phyloP scores from a whole-genome alignment of 2,113 vertebrate genomes.

The Brienomyrus longianalis region DNA sequence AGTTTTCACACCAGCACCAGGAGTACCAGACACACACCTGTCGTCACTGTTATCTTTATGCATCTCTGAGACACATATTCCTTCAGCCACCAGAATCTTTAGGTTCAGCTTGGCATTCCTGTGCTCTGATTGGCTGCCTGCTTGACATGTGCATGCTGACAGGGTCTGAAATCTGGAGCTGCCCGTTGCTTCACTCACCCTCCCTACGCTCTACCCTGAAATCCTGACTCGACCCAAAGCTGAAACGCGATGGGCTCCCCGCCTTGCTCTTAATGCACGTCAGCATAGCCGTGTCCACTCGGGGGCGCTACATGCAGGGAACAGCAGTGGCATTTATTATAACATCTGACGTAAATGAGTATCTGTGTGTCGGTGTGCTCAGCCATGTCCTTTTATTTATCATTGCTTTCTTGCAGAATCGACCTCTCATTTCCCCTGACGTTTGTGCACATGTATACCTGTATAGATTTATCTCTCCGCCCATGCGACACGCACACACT shows the following conservation, averaged over 20 bases:
- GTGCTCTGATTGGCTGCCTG: conserved; percentile 7
- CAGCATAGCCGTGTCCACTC: neutral
- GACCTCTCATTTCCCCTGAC: conserved; percentile 25
- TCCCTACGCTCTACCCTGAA: neutral
- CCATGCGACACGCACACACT: conserved; percentile 30
- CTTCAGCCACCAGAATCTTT: neutral
- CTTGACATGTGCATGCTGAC: conserved; percentile 10
- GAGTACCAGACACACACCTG: neutral
- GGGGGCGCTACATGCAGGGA: neutral
- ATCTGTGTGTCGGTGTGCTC: conserved; percentile 15
- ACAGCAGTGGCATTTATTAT: neutral
- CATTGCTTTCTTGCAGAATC: conserved; percentile 30
- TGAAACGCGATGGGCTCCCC: neutral
- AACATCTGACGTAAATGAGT: neutral
- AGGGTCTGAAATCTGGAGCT: neutral
- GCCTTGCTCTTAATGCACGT: neutral
- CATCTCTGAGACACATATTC: neutral
- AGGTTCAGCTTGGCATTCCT: neutral
- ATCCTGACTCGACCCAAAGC: neutral
- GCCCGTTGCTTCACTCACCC: neutral
- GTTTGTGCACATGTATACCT: conserved; percentile 30
- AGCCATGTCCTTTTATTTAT: conserved; percentile 17
- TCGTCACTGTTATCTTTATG: neutral
- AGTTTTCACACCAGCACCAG: neutral
- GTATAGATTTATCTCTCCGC: conserved; percentile 25